phyloP scores from a whole-genome alignment of 1,140 invertebrate species.

The Argopecten irradians region DNA sequence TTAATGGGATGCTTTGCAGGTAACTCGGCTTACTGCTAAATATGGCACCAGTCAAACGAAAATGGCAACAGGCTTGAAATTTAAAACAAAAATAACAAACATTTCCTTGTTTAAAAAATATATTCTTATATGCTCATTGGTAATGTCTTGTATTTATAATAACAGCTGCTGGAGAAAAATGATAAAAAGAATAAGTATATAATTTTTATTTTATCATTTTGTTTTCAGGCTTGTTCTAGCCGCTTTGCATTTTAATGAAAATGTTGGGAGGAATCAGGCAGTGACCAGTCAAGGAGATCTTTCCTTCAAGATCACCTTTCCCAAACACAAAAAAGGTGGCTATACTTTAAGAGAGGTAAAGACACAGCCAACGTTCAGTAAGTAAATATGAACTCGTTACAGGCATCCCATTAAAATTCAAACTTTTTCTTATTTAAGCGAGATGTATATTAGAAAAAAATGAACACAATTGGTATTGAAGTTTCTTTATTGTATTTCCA shows the following conservation, averaged over 20 bases:
- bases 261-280: background rate
- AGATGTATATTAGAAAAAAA: too few species aligned
- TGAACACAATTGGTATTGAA: too few species aligned
- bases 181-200: background rate
- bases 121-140: background rate
- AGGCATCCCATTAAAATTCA: too few species aligned
- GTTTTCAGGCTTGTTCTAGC: background rate
- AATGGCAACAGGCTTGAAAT: background rate
- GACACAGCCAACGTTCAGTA: background rate
- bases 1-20: conserved; percentile 52
- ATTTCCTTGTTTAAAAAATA: too few species aligned
- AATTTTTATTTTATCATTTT: background rate
- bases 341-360: background rate
- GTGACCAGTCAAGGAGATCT: background rate
- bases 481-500: too few species aligned
- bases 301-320: background rate
- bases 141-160: too few species aligned
- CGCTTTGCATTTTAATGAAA: background rate
- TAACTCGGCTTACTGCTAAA: conserved; percentile 2
- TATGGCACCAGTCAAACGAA: background rate
- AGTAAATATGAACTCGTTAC: too few species aligned
- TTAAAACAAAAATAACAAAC: too few species aligned
- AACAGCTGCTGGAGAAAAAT: background rate
- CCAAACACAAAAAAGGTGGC: background rate
- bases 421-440: too few species aligned